Evolutionary conservation across 2,797 vertebrate species (phyloP), one percentile per base, ranked within the genome.

Genomic region (Halcyon smyrnensis): DNA sequence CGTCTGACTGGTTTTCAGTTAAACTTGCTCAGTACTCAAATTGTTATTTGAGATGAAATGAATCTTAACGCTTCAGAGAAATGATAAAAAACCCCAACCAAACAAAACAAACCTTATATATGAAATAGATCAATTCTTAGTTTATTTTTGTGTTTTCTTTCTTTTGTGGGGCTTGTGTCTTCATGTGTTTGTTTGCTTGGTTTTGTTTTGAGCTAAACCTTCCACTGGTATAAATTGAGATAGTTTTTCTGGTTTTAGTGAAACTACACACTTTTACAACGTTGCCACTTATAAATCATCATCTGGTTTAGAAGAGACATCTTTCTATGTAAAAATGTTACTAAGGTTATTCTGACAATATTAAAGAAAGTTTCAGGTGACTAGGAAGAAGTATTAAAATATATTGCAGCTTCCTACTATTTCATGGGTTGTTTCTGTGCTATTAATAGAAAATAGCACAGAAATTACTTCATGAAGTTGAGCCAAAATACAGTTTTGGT

Each of bases 131-230:
- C 2, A 21, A 57, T 25, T 57, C 11, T 32, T 79, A 39, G 6
- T 37, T 71, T 64, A 34, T 48, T 65, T 43, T 36, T 1, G 6
- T 69, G 9, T 18, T 76, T 62, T n/a, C 6, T 48, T 60, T 69
- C 16, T 30, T 59, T 4, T 37, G 3, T 39, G 8, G 16, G 1
- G 4, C 3, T 11, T 24, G 7, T 39, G 2, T 41, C 7, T 48
- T 23, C 30, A 6, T n/a, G 41, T 62, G 30, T 11, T 20, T 67
- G 23, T 10, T 11, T 25, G 18, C 10, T 62, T 77, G 23, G 8
- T 62, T 77, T 59, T 63, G 8, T 73, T 95, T 64, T 65, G 45
- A 87, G 20, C 5, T 51, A 46, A 41, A 56, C 41, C 6, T 83
- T 59, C 43, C 36, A 9, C 9, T 74, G 18, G 3, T 45, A 65